Evolutionary conservation across 2,113 vertebrate species (phyloP), one percentile per base, ranked within the genome.

Genomic region (Sakesphorus luctuosus): DNA sequence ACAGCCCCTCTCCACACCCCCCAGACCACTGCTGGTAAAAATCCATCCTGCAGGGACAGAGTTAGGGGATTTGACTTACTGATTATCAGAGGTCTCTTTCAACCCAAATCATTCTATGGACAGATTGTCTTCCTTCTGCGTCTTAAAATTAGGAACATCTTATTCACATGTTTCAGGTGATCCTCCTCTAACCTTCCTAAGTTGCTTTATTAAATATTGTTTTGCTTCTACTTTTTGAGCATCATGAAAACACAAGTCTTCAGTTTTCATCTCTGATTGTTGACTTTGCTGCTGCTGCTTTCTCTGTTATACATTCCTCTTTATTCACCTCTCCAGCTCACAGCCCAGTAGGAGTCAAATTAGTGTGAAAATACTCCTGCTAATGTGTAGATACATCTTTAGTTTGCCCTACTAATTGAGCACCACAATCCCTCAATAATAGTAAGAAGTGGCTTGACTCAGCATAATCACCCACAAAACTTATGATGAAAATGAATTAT

Each of bases 91-190:
- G 18, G 53, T 76, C 29, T 6, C 6, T 93, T 83, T 67, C 49
- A 68, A 43, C 23, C 23, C 56, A 35, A 20, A 16, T 65, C 18
- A 4, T 44, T 53, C 31, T 40, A 2, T 47, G 36, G n/a, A 40
- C 50, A 65, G 63, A 50, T 38, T 29, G 43, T 63, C 43, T 74
- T 31, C 44, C 24, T 28, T 59, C 52, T 67, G 24, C 5, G 1
- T 59, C 58, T 82, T 33, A 78, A 28, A 87, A 72, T 67, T 26
- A 25, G 35, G 31, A 63, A 28, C 33, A 38, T 20, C 19, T 77
- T 61, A 71, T 3, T 81, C 0, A 0, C 10, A 10, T 0, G 0
- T 72, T 88, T 29, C 81, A 12, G 1, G 0, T 44, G 24, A 29
- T 17, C 33, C 17, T 69, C 35, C n/a, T 12, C 52, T 79, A 65